phyloP scores from a whole-genome alignment of 1,140 invertebrate species.

The Coelopa frigida region DNA sequence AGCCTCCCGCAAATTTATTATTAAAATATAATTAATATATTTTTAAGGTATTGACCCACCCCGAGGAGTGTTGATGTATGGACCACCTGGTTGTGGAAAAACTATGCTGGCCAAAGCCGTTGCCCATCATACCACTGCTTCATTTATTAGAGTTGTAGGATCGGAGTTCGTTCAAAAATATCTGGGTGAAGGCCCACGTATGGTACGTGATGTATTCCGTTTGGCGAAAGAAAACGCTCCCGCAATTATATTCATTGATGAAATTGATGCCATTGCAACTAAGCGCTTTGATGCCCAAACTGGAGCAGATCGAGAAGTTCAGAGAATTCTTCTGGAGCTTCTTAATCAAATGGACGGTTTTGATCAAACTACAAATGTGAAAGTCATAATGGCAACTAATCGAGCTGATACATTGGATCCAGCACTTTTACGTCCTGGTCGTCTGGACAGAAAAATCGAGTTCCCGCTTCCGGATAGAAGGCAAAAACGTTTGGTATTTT shows the following conservation, averaged over 20 bases:
- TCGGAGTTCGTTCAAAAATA: conserved; percentile 99
- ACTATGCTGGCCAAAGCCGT: conserved; percentile 99
- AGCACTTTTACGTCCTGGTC: conserved; percentile 90
- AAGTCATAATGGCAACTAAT: conserved; percentile 99
- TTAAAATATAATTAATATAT: background rate
- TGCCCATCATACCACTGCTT: conserved; percentile 95
- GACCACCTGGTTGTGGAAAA: conserved; percentile 89
- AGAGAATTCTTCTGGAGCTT: conserved; percentile 93
- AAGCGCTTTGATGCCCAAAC: conserved; percentile 99
- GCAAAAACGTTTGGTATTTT: conserved; percentile 96
- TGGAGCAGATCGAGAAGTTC: conserved; percentile 97
- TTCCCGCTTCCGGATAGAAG: conserved; percentile 96
- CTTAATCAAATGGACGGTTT: conserved; percentile 99
- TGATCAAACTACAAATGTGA: conserved; percentile 99
- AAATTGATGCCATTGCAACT: conserved; percentile 98
- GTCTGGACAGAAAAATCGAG: conserved; percentile 98
- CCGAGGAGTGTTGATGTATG: conserved; percentile 96
- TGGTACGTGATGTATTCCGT: conserved; percentile 98
- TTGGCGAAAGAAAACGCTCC: conserved; percentile 98
- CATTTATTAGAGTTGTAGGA: conserved; percentile 97
- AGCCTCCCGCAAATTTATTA: background rate
- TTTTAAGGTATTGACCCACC: conserved; percentile 80
- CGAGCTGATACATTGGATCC: conserved; percentile 95
- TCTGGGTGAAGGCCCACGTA: conserved; percentile 95
- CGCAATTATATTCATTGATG: conserved; percentile 98